Percentiles rank a stretch among this genome's conserved stretches.
These are phyloP conservation scores for Pseudotriccus pelzelni DNA, from an alignment of 2,797 vertebrate species.

Conservation along the genomic window DNA sequence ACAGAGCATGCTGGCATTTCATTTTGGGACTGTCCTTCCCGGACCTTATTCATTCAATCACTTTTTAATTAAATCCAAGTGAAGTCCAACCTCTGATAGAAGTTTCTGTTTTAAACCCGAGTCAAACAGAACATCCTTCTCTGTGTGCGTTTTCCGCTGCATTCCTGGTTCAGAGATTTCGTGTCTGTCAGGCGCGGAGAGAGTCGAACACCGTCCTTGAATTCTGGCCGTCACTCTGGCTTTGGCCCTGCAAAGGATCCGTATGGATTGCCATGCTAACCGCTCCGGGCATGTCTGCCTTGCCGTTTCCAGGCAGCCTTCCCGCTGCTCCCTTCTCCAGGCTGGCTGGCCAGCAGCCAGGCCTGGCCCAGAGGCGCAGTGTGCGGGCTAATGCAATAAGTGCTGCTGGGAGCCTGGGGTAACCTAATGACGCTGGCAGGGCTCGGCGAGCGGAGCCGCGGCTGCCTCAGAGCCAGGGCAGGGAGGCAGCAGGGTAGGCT, in stretches of 20 bases:
- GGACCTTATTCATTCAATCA: not conserved
- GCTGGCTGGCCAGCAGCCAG: not conserved
- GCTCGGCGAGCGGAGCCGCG: fast-evolving
- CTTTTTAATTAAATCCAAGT: not conserved
- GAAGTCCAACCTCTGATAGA: not conserved
- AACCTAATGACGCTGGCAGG: not conserved
- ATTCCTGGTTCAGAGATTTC: fast-evolving
- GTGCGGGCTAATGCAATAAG: not conserved
- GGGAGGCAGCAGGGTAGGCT: not conserved
- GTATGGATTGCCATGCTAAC: not conserved
- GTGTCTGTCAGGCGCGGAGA: fast-evolving
- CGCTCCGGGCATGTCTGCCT: fast-evolving
- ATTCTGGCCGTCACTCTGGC: fast-evolving
- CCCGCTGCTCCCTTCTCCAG: fast-evolving
- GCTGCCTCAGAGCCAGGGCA: not conserved
- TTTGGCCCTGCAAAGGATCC: not conserved
- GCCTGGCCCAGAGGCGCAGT: fast-evolving
- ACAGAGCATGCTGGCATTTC: not conserved
- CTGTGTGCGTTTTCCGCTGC: fast-evolving
- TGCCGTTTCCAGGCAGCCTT: not conserved
- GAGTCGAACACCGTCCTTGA: fast-evolving
- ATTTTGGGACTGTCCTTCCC: not conserved
- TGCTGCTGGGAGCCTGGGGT: not conserved
- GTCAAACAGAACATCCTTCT: not conserved
- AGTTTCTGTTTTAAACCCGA: not conserved